These are phyloP conservation scores for Diabrotica undecimpunctata DNA, from an alignment of 1,140 invertebrate genomes.

Conservation along the genomic window DNA sequence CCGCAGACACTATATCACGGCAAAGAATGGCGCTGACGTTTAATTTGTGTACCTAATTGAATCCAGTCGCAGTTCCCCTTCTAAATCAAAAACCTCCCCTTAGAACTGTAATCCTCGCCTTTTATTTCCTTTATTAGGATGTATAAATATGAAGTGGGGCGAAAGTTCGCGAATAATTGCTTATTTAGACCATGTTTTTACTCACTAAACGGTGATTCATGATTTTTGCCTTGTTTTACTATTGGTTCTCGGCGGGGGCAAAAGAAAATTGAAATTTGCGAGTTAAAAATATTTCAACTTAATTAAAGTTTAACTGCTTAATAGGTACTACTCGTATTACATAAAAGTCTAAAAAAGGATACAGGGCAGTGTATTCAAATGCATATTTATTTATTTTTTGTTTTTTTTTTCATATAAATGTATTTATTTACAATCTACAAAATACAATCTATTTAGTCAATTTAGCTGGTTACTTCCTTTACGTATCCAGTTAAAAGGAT, in stretches of 20 bases:
- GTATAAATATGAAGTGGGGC: conserved; percentile 41
- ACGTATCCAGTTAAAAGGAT: too few relatives aligned
- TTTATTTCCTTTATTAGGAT: conserved; percentile 43
- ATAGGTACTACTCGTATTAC: not conserved
- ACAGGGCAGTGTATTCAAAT: too few relatives aligned
- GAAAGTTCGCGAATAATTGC: conserved; percentile 35
- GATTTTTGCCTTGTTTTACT: not conserved
- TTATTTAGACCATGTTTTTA: conserved; percentile 32
- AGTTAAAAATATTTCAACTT: not conserved
- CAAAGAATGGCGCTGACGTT: conserved; percentile 40
- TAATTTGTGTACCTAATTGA: conserved; percentile 44
- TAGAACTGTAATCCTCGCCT: conserved; percentile 39
- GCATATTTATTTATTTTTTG: too few relatives aligned
- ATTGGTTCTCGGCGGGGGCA: not conserved
- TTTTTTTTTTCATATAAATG: too few relatives aligned
- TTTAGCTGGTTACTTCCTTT: too few relatives aligned
- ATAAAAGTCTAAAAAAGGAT: not conserved
- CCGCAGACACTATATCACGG: conserved; percentile 31
- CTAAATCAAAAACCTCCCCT: conserved; percentile 37
- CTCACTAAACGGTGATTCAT: conserved; percentile 10
- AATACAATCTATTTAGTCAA: too few relatives aligned
- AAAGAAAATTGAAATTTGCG: not conserved
- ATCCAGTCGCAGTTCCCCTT: conserved; percentile 35
- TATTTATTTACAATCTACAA: too few relatives aligned
- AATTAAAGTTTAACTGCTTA: too few relatives aligned